These are phyloP conservation scores for Chunga burmeisteri DNA, from an alignment of 2,113 vertebrate genomes.

Conservation along the genomic window DNA sequence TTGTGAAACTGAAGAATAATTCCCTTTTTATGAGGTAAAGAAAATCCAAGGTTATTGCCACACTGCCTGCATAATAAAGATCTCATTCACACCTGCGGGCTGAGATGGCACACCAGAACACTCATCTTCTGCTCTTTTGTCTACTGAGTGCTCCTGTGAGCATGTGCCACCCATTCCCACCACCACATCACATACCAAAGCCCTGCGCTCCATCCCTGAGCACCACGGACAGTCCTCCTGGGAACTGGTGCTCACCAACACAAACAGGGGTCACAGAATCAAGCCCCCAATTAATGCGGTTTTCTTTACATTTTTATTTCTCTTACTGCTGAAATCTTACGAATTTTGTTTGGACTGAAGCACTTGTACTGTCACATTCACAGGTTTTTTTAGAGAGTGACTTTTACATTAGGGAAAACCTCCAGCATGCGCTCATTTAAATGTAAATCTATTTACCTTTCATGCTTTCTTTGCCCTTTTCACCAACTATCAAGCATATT, in stretches of 20 bases:
- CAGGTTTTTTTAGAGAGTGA: conserved; percentile 30
- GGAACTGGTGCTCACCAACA: not conserved
- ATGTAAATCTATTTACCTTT: conserved; percentile 72
- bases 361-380: conserved; percentile 28
- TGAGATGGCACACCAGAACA: not conserved
- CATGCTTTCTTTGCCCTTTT: conserved; percentile 70
- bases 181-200: not conserved
- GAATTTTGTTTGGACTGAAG: conserved; percentile 45
- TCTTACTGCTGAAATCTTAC: not conserved
- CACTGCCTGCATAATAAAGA: not conserved
- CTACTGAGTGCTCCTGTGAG: not conserved
- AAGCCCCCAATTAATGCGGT: not conserved
- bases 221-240: not conserved
- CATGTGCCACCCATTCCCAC: not conserved
- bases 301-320: conserved; percentile 15
- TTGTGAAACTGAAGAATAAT: not conserved
- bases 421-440: conserved; percentile 53
- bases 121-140: not conserved
- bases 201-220: not conserved
- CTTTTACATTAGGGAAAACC: conserved; percentile 55
- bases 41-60: not conserved
- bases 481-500: conserved; percentile 65
- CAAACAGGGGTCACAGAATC: not conserved
- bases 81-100: not conserved
- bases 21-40: not conserved